These are phyloP conservation scores for Zenarchopterus dispar DNA, from an alignment of 2,797 vertebrate species.

Conservation along the genomic window DNA sequence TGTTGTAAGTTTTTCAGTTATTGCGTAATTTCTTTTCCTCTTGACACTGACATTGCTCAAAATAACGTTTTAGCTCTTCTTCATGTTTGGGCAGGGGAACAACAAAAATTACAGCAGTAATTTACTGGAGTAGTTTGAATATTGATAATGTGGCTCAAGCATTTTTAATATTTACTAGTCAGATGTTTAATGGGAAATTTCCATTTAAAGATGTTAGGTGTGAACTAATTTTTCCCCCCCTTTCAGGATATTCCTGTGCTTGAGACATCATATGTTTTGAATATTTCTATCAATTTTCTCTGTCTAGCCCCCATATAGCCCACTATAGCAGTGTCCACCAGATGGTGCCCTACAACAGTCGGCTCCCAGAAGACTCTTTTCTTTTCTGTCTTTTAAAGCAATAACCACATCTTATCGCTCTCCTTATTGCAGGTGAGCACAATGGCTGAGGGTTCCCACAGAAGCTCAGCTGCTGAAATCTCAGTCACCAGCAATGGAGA, in stretches of 20 bases:
- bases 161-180: too few species aligned
- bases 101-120: too few species aligned
- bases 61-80: neutral
- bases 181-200: too few species aligned
- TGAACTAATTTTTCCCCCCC: neutral
- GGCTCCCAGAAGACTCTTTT: neutral
- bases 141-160: too few species aligned
- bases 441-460: slow-evolving; percentile 92
- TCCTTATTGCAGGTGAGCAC: slow-evolving; percentile 68
- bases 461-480: slow-evolving; percentile 94
- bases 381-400: slow-evolving; percentile 1
- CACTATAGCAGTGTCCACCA: slow-evolving; percentile 45
- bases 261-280: neutral
- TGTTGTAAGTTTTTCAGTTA: slow-evolving; percentile 21
- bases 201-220: too few species aligned
- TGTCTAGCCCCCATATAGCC: neutral
- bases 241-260: neutral
- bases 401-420: slow-evolving; percentile 30
- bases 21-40: slow-evolving; percentile 21
- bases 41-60: neutral
- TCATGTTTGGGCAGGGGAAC: too few species aligned
- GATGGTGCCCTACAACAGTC: slow-evolving; percentile 52
- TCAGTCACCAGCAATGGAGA: slow-evolving; percentile 95
- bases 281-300: neutral
- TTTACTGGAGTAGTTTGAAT: too few species aligned